Percentiles rank a stretch among this genome's conserved stretches.
phyloP scores from a whole-genome alignment of 2,888 invertebrate genomes.

The Spodoptera exigua region DNA sequence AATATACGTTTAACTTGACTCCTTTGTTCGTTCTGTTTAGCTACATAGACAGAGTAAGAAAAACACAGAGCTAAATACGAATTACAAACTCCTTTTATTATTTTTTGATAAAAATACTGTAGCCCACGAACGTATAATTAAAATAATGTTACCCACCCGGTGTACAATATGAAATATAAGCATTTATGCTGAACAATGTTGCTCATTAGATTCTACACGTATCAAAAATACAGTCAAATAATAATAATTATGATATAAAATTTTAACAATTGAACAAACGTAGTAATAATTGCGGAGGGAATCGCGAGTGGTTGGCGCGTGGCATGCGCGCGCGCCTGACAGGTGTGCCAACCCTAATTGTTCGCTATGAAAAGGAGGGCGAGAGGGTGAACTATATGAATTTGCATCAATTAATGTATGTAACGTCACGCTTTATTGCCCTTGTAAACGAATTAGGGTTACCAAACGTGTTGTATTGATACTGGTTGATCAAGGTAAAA shows the following conservation, averaged over 20 bases:
- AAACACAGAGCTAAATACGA: not conserved
- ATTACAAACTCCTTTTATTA: not conserved
- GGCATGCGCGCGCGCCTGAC: constrained; percentile 64
- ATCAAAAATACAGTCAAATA: constrained; percentile 55
- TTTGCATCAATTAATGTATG: constrained; percentile 52
- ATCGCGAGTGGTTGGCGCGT: constrained; percentile 64
- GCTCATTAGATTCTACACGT: constrained; percentile 49
- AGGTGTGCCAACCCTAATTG: constrained; percentile 67
- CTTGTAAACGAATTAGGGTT: constrained; percentile 11
- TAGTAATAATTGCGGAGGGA: constrained; percentile 62
- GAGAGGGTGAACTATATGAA: constrained; percentile 51
- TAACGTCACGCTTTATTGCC: constrained; percentile 35
- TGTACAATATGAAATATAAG: constrained; percentile 21
- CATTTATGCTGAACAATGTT: constrained; percentile 41
- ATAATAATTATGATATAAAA: constrained; percentile 58
- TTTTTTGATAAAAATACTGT: no score
- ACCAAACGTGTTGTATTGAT: constrained; percentile 26
- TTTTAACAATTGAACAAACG: constrained; percentile 50
- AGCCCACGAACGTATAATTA: not conserved
- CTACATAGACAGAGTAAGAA: not conserved
- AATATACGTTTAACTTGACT: constrained; percentile 34
- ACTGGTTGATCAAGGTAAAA: constrained; percentile 35
- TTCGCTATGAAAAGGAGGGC: constrained; percentile 58
- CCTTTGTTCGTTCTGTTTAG: constrained; percentile 38
- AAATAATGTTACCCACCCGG: constrained; percentile 17